Evolutionary conservation across 2,797 vertebrate genomes (phyloP), one percentile per base, ranked within the genome.

Genomic region (Holocentrus rufus): DNA sequence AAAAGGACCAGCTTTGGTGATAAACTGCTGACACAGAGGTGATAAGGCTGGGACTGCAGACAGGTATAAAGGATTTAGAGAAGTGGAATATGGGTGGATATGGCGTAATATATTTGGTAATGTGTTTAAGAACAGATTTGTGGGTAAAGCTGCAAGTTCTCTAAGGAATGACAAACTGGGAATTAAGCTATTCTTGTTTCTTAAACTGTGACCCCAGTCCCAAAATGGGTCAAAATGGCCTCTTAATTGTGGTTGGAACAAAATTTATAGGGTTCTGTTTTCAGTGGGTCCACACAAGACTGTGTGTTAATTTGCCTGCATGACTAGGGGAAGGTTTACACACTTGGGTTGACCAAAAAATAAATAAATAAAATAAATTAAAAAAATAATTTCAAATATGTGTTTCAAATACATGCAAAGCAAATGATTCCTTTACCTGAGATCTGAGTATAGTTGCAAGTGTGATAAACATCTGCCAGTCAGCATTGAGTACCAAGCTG

Each of bases 181-280:
- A 5, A 44, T 17, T 39, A 23, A 25, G 20, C 22, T 44, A 11
- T 10, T 20, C 57, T 25, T 27, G 44, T 31, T 47, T 49, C 44
- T 65, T n/a, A 22, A 75, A 69, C 57, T 72, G 34, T 47, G 42
- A 75, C 15, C 55, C 2, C 34, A 30, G 61, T 69, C 49, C 52
- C 68, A 46, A 14, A 57, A 4, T 6, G 34, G 72, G 75, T 74
- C 66, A 59, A 11, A n/a, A 39, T 76, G n/a, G 79, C 82, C 79
- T 82, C 76, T 77, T 74, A 50, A 69, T 55, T 76, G 27, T 74
- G n/a, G 1, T 18, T 49, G 31, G 39, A 73, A 54, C 5, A 30
- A 75, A 50, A 52, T 72, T 69, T 76, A 27, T 13, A 7, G 31
- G 3, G 31, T 44, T 44, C 44, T 9, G n/a, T n/a, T n/a, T n/a